A percentile compares a stretch with the other conserved stretches of the same genome.
These are phyloP conservation scores for Hystrix cristata DNA, from an alignment of 2,113 vertebrate genomes.

Conservation along the genomic window DNA sequence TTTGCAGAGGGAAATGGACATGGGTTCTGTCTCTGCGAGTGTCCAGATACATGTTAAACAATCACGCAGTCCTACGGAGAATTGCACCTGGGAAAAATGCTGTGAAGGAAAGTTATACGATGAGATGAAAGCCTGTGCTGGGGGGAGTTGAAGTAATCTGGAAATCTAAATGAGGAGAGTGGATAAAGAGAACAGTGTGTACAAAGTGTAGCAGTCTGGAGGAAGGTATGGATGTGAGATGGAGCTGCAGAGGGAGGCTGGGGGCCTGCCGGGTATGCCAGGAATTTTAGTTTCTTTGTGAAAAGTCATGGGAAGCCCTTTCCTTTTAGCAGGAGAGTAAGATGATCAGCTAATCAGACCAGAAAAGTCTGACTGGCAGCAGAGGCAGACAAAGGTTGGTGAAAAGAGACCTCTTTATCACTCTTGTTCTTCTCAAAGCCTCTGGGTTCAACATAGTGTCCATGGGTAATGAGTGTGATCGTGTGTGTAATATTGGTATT, in stretches of 20 bases:
- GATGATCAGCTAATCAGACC: background rate
- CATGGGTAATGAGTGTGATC: background rate
- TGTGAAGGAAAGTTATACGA: background rate
- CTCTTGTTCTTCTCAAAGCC: background rate
- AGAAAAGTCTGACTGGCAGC: background rate
- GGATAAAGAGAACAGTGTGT: background rate
- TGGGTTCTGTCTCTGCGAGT: background rate
- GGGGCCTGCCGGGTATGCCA: accelerated
- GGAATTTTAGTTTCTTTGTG: background rate
- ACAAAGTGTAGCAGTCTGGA: background rate
- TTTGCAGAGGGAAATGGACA: background rate
- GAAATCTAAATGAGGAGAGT: background rate
- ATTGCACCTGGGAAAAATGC: background rate
- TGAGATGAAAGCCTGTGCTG: background rate
- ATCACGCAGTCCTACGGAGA: background rate
- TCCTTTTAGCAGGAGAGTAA: background rate
- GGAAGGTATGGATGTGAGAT: background rate
- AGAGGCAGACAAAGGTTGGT: background rate
- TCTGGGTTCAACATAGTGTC: background rate
- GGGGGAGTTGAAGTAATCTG: background rate
- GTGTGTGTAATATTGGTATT: background rate
- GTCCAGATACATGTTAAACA: background rate
- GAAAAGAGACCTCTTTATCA: background rate
- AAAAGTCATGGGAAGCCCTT: background rate
- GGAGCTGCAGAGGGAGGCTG: background rate